Percentiles rank a stretch among this genome's conserved stretches.
Evolutionary conservation across 1,140 invertebrate species (phyloP).

Genomic region (Anastatus disparis): DNA sequence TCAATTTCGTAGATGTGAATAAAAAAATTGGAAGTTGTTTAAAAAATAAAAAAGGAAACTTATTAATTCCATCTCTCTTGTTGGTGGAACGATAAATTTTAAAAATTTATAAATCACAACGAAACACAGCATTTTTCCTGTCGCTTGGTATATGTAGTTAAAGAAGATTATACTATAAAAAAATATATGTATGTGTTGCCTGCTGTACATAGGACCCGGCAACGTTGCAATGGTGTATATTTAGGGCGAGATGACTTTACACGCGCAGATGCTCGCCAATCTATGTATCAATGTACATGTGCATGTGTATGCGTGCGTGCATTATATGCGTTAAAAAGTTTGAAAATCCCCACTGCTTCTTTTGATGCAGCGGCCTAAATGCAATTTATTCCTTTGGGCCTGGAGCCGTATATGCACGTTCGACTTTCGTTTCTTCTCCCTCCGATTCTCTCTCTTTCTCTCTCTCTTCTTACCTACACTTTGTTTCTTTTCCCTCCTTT

Average conservation of each 20-base stretch:
- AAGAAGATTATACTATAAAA: slow-evolving; percentile 27
- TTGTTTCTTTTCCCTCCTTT: slow-evolving; percentile 19
- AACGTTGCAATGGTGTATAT: slow-evolving; percentile 33
- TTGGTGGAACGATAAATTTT: slow-evolving; percentile 19
- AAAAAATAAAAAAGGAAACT: no score
- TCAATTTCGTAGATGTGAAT: no score
- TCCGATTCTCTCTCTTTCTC: slow-evolving; percentile 41
- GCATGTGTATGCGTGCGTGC: not conserved
- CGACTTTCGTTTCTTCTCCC: slow-evolving; percentile 51
- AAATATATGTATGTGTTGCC: slow-evolving; percentile 20
- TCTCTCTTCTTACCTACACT: slow-evolving; percentile 44
- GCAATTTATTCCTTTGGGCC: slow-evolving; percentile 60
- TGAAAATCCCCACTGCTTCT: slow-evolving; percentile 29
- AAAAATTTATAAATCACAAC: slow-evolving; percentile 16
- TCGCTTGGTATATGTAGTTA: not conserved
- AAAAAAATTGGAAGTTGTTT: no score
- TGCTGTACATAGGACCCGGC: not conserved
- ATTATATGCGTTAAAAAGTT: no score
- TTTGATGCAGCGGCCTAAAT: slow-evolving; percentile 62
- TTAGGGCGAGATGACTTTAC: slow-evolving; percentile 34
- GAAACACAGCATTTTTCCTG: slow-evolving; percentile 17
- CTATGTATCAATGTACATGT: not conserved
- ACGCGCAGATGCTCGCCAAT: slow-evolving; percentile 29
- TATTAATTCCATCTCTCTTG: no score
- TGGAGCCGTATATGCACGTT: slow-evolving; percentile 49